These are phyloP conservation scores for Panthera leo DNA, from an alignment of 2,113 vertebrate genomes.

Conservation along the genomic window DNA sequence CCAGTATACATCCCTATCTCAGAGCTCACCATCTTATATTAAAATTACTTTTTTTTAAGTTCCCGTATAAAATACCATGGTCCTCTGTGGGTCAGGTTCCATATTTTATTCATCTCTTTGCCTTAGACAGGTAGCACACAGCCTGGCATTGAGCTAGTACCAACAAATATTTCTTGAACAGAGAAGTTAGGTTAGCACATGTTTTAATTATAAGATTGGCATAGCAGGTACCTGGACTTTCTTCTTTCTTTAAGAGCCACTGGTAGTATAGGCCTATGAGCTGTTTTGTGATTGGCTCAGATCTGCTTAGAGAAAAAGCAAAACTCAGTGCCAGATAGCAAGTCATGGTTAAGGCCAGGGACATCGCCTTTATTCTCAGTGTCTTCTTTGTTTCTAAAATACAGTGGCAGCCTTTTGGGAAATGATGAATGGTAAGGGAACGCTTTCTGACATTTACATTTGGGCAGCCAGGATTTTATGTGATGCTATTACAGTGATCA, in stretches of 20 bases:
- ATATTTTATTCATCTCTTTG: constrained; percentile 38
- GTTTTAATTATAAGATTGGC: not conserved
- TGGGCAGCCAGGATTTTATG: not conserved
- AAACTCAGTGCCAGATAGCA: not conserved
- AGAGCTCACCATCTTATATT: constrained; percentile 13
- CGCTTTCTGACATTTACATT: not conserved
- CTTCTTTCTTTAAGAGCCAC: not conserved
- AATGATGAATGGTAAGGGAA: not conserved
- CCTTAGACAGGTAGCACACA: not conserved
- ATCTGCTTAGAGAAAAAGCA: not conserved
- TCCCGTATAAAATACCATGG: not conserved
- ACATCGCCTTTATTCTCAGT: not conserved
- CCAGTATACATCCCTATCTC: not conserved
- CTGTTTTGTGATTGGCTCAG: not conserved
- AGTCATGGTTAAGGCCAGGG: not conserved
- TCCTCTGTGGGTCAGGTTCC: not conserved
- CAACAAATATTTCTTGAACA: not conserved
- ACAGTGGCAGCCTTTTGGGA: not conserved
- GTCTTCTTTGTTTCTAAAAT: not conserved
- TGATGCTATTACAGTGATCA: not conserved
- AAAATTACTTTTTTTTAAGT: constrained; percentile 3
- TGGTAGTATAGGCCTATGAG: not conserved
- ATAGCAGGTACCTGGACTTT: not conserved
- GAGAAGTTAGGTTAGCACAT: not conserved
- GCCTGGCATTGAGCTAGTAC: not conserved